These are phyloP conservation scores for Periplaneta americana DNA, from an alignment of 1,140 invertebrate genomes.

Conservation along the genomic window DNA sequence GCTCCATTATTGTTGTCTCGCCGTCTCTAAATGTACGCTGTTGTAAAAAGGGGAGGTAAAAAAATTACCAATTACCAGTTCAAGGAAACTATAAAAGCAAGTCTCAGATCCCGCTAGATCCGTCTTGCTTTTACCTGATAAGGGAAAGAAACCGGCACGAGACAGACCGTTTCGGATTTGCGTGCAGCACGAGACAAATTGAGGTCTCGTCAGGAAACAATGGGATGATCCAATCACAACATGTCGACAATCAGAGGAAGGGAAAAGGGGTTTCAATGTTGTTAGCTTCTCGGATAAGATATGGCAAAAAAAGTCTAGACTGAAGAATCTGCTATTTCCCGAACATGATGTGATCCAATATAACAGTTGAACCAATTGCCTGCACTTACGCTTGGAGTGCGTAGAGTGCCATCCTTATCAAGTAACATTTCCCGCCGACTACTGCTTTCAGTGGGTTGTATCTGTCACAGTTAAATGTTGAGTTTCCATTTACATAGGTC, in stretches of 20 bases:
- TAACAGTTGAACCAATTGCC: background rate
- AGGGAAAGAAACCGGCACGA: background rate
- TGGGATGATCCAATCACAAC: background rate
- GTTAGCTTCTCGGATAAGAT: background rate
- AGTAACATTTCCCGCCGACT: background rate
- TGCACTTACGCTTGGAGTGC: background rate
- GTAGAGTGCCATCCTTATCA: background rate
- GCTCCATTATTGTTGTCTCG: no score
- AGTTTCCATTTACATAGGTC: no score
- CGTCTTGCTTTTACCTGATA: background rate
- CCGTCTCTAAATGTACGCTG: no score
- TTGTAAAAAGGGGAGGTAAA: no score
- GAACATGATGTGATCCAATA: background rate
- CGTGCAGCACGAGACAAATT: background rate
- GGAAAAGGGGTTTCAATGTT: background rate
- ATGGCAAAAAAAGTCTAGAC: background rate
- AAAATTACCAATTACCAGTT: no score
- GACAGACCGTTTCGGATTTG: no score
- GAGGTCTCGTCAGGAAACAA: background rate
- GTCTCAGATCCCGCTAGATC: background rate
- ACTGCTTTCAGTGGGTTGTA: background rate
- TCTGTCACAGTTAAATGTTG: no score
- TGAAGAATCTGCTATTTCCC: background rate
- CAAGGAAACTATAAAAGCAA: no score
- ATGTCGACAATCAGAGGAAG: background rate